A percentile compares a stretch with the other conserved stretches of the same genome.
Conservation (phyloP, 2,113 vertebrate genomes). For the Epinephelus lanceolatus region DNA sequence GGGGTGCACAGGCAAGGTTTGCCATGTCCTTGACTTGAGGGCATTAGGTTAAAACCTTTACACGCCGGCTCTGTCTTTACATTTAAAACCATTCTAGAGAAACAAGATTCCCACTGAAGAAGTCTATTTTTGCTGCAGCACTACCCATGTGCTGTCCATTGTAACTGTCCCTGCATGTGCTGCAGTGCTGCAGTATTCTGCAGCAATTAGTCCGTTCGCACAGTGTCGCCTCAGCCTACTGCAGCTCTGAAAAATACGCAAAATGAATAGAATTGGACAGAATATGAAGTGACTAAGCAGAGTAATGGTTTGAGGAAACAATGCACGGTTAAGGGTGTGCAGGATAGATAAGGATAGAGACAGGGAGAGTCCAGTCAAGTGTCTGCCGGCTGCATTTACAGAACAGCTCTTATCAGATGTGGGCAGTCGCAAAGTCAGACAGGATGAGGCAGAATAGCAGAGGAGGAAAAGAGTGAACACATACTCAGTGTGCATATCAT, state of each 20-base stretch:
- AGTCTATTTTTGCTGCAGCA: slow-evolving; percentile 27
- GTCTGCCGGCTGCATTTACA: slow-evolving; percentile 59
- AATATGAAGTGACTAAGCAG: background rate
- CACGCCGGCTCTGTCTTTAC: background rate
- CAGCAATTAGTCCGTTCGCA: slow-evolving; percentile 36
- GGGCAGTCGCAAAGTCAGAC: slow-evolving; percentile 36
- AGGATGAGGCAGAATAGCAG: slow-evolving; percentile 24
- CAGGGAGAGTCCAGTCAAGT: slow-evolving; percentile 54
- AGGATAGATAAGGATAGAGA: slow-evolving; percentile 44
- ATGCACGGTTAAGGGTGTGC: slow-evolving; percentile 22
- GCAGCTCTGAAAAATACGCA: slow-evolving; percentile 21
- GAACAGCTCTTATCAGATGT: slow-evolving; percentile 70
- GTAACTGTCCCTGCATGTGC: slow-evolving; percentile 35
- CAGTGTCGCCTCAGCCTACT: slow-evolving; percentile 14
- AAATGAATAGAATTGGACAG: background rate
- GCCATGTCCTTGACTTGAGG: slow-evolving; percentile 47
- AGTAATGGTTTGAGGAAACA: slow-evolving; percentile 15
- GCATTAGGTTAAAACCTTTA: slow-evolving; percentile 25
- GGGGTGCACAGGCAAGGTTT: background rate
- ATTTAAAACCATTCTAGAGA: slow-evolving; percentile 7
- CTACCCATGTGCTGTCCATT: slow-evolving; percentile 28
- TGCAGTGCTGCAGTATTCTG: slow-evolving; percentile 73
- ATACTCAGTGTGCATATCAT: slow-evolving; percentile 6
- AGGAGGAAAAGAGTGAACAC: slow-evolving; percentile 13
- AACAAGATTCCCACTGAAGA: slow-evolving; percentile 1